phyloP scores from a whole-genome alignment of 1,140 invertebrate genomes.

The Xylocopa sonorina region DNA sequence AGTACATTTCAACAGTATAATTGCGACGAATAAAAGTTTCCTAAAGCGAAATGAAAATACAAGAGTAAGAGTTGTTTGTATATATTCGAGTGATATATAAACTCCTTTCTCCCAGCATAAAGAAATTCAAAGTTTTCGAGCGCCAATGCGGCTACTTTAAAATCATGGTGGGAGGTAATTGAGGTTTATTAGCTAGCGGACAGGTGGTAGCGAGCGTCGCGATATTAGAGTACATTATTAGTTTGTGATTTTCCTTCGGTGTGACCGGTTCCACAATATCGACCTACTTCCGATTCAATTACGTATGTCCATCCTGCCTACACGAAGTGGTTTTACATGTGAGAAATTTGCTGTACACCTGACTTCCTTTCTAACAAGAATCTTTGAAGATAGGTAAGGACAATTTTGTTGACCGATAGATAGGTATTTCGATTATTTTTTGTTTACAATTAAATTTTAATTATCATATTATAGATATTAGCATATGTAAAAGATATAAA shows the following conservation, averaged over 20 bases:
- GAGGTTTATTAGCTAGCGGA: conserved; percentile 64
- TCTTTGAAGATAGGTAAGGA: conserved; percentile 42
- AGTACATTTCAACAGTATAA: neutral
- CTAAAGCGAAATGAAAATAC: neutral
- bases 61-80: conserved; percentile 6
- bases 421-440: neutral
- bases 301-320: conserved; percentile 31
- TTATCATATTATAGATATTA: neutral
- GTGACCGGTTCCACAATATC: conserved; percentile 54
- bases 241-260: conserved; percentile 58
- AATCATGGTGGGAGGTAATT: conserved; percentile 60
- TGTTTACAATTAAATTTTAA: neutral
- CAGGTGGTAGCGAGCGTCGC: conserved; percentile 64
- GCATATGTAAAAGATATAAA: neutral
- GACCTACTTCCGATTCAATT: conserved; percentile 35
- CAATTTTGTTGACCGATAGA: neutral
- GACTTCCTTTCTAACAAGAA: conserved; percentile 16
- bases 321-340: conserved; percentile 35
- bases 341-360: conserved; percentile 25
- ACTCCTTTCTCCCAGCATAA: conserved; percentile 12
- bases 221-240: conserved; percentile 67
- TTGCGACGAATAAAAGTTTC: neutral
- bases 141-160: conserved; percentile 30
- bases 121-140: conserved; percentile 19
- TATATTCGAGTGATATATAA: conserved; percentile 18